Base-by-base conservation (phyloP, 2,888 invertebrate species). In the Blastobasis adustella region DNA sequence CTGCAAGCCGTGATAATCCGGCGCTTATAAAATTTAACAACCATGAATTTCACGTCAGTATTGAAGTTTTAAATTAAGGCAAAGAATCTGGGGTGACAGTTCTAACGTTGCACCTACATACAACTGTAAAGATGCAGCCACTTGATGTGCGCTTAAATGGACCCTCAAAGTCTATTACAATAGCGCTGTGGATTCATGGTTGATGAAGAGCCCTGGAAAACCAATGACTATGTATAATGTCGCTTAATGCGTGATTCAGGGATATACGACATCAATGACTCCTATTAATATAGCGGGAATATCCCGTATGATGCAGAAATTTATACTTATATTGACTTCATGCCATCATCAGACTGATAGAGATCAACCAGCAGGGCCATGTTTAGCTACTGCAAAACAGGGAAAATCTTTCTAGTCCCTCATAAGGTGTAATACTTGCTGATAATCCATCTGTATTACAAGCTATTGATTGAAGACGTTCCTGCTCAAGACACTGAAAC, bases 171-270 rank as follows among this genome's bases (percentile, higher is more conserved):
- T 54, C 8, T 59, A n/a, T 49, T 61, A 62, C 41, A n/a, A n/a
- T n/a, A n/a, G n/a, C n/a, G n/a, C n/a, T n/a, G n/a, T n/a, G n/a
- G n/a, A n/a, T n/a, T n/a, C n/a, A n/a, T n/a, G n/a, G n/a, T n/a
- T n/a, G n/a, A n/a, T n/a, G n/a, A n/a, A n/a, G n/a, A n/a, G n/a
- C 61, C 79, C 76, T 6, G 79, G 79, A 5, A 69, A 67, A 57
- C 60, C 71, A 37, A 61, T 77, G 7, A 69, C 72, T 4, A 79
- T 82, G 48, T 78, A 79, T 58, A 67, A 80, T 45, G 54, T 75
- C 48, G 68, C 64, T 5, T 67, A 64, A 53, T 52, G 59, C 47
- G 54, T 67, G 6, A 63, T 61, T 50, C 46, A 40, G 10, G 69
- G 72, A 5, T 65, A 61, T 54, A 57, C 58, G 47, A 59, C 62